phyloP scores from a whole-genome alignment of 2,113 vertebrate species.

The Pampusana beccarii region DNA sequence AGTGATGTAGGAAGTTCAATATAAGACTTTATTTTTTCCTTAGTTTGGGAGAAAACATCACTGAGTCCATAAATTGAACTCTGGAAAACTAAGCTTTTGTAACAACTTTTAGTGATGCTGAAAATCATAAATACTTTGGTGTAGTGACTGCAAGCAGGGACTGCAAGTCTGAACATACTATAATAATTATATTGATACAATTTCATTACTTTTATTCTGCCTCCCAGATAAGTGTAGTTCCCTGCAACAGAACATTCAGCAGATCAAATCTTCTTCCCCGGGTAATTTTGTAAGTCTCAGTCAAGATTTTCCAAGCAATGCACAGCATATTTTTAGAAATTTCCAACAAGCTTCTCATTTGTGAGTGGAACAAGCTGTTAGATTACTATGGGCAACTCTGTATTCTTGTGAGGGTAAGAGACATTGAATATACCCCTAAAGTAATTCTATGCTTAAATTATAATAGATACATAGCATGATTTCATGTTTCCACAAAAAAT shows the following conservation, averaged over 20 bases:
- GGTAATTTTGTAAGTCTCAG: neutral
- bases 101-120: neutral
- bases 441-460: neutral
- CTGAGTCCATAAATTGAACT: neutral
- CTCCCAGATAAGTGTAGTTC: neutral
- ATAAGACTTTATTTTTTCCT: neutral
- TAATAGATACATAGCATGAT: neutral
- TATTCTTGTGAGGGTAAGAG: neutral
- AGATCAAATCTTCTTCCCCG: neutral
- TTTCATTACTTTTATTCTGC: neutral
- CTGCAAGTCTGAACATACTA: neutral
- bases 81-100: neutral
- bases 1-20: neutral
- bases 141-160: neutral
- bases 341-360: neutral
- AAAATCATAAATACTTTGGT: neutral
- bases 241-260: neutral
- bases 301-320: neutral
- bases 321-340: neutral
- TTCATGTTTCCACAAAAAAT: neutral
- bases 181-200: neutral
- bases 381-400: neutral
- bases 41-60: neutral
- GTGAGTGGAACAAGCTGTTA: neutral
- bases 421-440: neutral